Base-by-base conservation (phyloP, 2,888 invertebrate genomes). In the Dicyrtomina minuta region DNA sequence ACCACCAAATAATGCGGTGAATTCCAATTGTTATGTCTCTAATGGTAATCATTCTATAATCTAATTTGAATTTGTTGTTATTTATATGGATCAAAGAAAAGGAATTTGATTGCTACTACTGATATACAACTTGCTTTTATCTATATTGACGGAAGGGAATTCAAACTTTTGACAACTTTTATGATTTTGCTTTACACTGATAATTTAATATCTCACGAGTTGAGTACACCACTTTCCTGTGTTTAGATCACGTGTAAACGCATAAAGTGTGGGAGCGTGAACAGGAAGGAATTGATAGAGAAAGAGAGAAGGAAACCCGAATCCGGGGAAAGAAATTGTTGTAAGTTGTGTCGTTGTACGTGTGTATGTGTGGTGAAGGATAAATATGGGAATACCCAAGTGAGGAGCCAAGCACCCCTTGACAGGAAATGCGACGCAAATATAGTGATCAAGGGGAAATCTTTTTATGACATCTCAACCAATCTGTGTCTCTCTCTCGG, bases 391-490 rank as follows among this genome's bases (percentile, higher is more conserved):
- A n/a, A 49, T 20, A 49, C n/a, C 49, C 12, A 1, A 49, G 22
- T 12, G 8, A 17, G 8, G 8, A n/a, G 17, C 33, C 33, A 33
- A 33, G 6, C 22, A 53, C 26, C 53, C 24, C 6, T 24, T 22
- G 24, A 53, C 53, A 26, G 53, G 13, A 53, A 53, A 53, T 13
- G 13, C 13, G 22, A 22, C 22, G 24, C 24, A 53, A 53, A 53
- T 3, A 13, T 53, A 26, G 24, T 13, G 6, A 22, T 22, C 17
- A 53, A 13, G 15, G 22, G 26, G 53, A 53, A 22, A 22, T 6
- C 60, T 66, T 66, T 56, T 66, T 56, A 66, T 46, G 66, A 58
- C 58, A 66, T 66, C 58, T 56, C 66, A 41, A 46, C 58, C 58
- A 66, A 44, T 58, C 66, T 66, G 41, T 66, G 56, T 53, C 41